phyloP scores from a whole-genome alignment of 2,888 invertebrate genomes.

The Lasioglossum pauxillum region DNA sequence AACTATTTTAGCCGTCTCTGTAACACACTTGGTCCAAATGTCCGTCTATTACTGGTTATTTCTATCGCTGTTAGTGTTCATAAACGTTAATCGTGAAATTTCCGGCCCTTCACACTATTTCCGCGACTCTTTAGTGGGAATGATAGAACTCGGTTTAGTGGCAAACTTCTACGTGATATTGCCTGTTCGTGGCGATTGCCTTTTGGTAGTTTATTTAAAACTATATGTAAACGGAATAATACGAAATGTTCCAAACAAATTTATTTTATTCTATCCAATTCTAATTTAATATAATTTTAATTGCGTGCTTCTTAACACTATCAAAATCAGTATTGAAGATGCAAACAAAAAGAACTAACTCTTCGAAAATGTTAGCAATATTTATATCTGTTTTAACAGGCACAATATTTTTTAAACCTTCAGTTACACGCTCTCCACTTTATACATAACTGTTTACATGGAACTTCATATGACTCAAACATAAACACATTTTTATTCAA shows the following conservation, averaged over 20 bases:
- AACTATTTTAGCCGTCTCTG: background rate
- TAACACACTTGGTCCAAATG: constrained; percentile 5
- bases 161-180: background rate
- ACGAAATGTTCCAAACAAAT: background rate
- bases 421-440: too few relatives aligned
- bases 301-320: too few relatives aligned
- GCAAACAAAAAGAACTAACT: too few relatives aligned
- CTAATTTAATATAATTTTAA: too few relatives aligned
- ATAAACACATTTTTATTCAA: too few relatives aligned
- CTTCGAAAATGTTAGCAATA: background rate
- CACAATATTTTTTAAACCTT: background rate
- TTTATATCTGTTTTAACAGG: too few relatives aligned
- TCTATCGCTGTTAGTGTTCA: constrained; percentile 6
- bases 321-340: background rate
- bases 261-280: background rate
- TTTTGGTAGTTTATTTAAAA: background rate
- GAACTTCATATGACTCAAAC: too few relatives aligned
- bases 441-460: too few relatives aligned
- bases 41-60: constrained; percentile 5
- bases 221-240: background rate
- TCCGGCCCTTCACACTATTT: background rate
- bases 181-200: background rate
- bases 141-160: background rate
- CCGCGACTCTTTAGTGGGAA: background rate
- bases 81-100: constrained; percentile 4